Conservation (phyloP, 1,140 invertebrate species). For the Lepidurus apus region DNA sequence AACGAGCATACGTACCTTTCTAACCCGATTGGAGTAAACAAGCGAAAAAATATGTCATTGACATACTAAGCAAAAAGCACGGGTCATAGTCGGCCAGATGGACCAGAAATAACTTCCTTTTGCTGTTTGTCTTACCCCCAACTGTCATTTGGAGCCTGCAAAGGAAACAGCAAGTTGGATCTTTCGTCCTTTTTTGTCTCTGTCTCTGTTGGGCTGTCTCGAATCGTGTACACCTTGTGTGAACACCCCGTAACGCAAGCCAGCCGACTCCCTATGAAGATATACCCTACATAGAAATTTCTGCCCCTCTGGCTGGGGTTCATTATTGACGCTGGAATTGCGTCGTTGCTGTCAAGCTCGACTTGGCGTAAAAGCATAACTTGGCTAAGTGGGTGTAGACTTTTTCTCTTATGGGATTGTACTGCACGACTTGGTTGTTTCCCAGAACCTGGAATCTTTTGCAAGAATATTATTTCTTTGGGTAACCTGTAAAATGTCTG, state of each 20-base stretch:
- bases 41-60: too few species aligned
- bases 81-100: background rate
- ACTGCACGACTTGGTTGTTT: too few species aligned
- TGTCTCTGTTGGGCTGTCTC: background rate
- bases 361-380: background rate
- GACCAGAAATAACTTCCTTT: conserved; percentile 19
- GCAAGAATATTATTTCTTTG: too few species aligned
- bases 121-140: background rate
- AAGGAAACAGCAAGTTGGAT: background rate
- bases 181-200: background rate
- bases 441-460: too few species aligned
- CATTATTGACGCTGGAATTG: background rate
- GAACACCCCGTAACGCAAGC: background rate
- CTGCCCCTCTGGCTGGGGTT: background rate
- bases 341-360: background rate
- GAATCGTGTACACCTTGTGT: background rate
- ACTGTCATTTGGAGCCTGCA: background rate
- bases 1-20: too few species aligned
- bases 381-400: background rate
- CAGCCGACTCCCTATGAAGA: conserved; percentile 1
- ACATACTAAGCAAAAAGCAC: background rate
- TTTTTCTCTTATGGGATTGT: background rate
- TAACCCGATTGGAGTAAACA: too few species aligned
- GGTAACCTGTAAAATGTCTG: too few species aligned
- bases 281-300: background rate